Base-by-base conservation (phyloP, 1,140 invertebrate species). In the Zaprionus capensis region DNA sequence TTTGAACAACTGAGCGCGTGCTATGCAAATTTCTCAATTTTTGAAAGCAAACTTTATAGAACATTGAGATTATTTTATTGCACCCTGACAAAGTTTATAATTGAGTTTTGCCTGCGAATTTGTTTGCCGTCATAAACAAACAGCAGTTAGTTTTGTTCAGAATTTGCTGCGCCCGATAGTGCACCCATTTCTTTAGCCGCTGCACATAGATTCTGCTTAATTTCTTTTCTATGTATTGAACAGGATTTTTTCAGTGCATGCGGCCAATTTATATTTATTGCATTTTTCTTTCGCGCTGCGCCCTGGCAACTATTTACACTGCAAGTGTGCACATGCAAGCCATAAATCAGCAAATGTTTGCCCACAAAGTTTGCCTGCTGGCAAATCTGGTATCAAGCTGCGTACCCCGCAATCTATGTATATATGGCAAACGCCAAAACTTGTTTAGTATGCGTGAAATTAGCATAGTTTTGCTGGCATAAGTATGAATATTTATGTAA, bases 401-500 rank as follows among this genome's bases (percentile, higher is more conserved):
- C n/a, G n/a, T n/a, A 44, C 6, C 41, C 41, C 46, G 22, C 36
- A 66, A 66, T 66, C 38, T 41, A 66, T 56, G 38, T 44, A 44
- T 44, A n/a, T 34, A 7, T n/a, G n/a, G n/a, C 26, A 55, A 24
- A 26, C 24, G 20, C 22, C 22, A 12, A 57, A 66, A 31, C 24
- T 41, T 31, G 36, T 56, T 56, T 66, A 38, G 36, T 66, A 38
- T 66, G 53, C 64, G 38, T 38, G 17, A 34, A 66, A 57, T 57
- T 66, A 66, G 64, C 64, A 66, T 66, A 66, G 53, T 57, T 31
- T 44, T 56, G 15, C 64, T 57, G 3, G 24, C 28, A 28, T 14
- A 31, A 44, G 22, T 28, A 44, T 44, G 64, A 66, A 66, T 66
- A 66, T 66, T 66, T 66, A 66, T 57, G 53, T 17, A 2, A 9